phyloP scores from a whole-genome alignment of 2,888 invertebrate species.

The Spialia ferax region DNA sequence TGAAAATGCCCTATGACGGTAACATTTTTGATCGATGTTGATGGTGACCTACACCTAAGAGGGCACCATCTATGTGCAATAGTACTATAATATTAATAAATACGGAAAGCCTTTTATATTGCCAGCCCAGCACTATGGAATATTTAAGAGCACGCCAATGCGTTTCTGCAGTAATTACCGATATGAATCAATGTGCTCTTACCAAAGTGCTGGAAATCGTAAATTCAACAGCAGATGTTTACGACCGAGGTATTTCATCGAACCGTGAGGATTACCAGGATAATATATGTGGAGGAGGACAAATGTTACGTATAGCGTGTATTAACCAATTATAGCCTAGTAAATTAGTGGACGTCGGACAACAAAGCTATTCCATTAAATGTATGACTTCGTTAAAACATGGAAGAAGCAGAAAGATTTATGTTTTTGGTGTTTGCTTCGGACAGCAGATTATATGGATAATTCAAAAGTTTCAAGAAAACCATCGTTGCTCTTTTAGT shows the following conservation, averaged over 20 bases:
- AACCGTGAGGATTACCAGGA: slow-evolving; percentile 13
- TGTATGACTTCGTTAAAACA: slow-evolving; percentile 2
- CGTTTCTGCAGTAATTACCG: slow-evolving; percentile 18
- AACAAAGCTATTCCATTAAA: background rate
- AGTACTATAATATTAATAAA: background rate
- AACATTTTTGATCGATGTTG: too few species aligned
- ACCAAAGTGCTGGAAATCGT: slow-evolving; percentile 26
- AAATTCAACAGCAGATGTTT: slow-evolving; percentile 25
- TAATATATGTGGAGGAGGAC: slow-evolving; percentile 18
- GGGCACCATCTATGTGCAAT: background rate
- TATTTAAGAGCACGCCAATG: slow-evolving; percentile 44
- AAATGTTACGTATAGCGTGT: slow-evolving; percentile 4
- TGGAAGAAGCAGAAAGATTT: background rate
- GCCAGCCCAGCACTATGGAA: background rate
- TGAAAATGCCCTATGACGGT: too few species aligned
- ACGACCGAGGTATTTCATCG: slow-evolving; percentile 29
- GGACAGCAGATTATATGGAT: background rate
- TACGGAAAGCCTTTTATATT: background rate
- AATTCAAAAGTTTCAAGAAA: too few species aligned
- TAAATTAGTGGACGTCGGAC: slow-evolving; percentile 9
- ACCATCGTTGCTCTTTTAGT: too few species aligned
- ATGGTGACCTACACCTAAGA: too few species aligned
- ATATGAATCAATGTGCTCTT: slow-evolving; percentile 17
- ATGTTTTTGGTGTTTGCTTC: too few species aligned
- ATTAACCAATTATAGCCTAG: slow-evolving; percentile 16